These are phyloP conservation scores for Hyperopisus bebe DNA, from an alignment of 2,113 vertebrate species.

Conservation along the genomic window DNA sequence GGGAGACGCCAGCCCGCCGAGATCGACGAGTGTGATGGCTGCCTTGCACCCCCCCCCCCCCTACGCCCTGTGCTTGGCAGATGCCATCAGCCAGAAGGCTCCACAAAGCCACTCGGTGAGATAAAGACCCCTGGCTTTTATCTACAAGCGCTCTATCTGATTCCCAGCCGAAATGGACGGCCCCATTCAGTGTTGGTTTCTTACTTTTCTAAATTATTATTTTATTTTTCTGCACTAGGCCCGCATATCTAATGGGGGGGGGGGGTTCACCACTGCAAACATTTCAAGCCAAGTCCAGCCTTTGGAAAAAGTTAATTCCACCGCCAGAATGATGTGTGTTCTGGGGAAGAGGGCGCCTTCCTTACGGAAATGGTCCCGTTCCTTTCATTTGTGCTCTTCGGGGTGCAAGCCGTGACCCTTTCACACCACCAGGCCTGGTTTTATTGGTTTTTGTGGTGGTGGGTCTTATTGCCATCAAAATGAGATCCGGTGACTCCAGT, in stretches of 20 bases:
- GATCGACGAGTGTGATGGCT: background rate
- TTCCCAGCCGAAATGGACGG: background rate
- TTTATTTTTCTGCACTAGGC: background rate
- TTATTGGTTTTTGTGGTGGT: slow-evolving; percentile 29
- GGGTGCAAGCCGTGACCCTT: slow-evolving; percentile 16
- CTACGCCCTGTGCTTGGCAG: background rate
- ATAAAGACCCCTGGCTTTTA: background rate
- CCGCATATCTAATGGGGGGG: background rate
- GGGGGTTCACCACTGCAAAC: background rate
- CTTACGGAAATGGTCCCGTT: background rate
- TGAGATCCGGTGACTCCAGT: slow-evolving; percentile 22
- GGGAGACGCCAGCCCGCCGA: background rate
- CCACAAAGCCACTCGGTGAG: background rate
- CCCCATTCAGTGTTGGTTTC: background rate
- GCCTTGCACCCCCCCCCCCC: background rate
- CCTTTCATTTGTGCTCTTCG: background rate
- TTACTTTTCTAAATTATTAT: background rate
- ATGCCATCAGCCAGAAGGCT: background rate
- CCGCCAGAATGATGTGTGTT: background rate
- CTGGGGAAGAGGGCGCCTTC: too few species aligned
- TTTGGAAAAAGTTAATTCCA: background rate
- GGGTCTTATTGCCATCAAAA: slow-evolving; percentile 26
- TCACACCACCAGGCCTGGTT: slow-evolving; percentile 12
- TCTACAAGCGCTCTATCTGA: slow-evolving; percentile 1
- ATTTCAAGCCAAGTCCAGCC: background rate